These are phyloP conservation scores for Akabosia matsudoensis DNA, from an alignment of 1,140 invertebrate species.

Conservation along the genomic window DNA sequence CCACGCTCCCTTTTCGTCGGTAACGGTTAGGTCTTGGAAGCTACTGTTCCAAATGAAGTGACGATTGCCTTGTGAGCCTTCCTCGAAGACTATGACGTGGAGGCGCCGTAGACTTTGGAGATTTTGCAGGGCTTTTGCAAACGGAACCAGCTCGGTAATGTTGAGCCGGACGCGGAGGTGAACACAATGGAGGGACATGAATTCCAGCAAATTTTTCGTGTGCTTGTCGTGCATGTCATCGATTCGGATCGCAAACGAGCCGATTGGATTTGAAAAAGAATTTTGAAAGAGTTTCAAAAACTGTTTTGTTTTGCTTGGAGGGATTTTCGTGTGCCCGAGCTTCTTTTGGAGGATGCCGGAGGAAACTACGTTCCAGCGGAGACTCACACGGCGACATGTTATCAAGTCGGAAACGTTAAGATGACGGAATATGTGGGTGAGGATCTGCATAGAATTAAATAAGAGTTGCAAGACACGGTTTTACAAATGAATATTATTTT, in stretches of 20 bases:
- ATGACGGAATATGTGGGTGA: not conserved
- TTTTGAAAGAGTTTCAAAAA: not conserved
- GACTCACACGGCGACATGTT: not conserved
- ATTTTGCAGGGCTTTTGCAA: not conserved
- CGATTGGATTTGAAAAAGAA: not conserved
- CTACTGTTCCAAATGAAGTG: not conserved
- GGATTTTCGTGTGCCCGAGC: not conserved
- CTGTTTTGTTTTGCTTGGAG: not conserved
- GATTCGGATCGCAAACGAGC: slow-evolving; percentile 4
- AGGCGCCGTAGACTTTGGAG: not conserved
- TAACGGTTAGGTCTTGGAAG: not conserved
- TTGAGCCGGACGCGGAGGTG: not conserved
- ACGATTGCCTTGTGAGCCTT: not conserved
- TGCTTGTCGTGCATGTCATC: not conserved
- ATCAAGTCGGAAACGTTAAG: not conserved
- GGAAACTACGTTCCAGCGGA: slow-evolving; percentile 11
- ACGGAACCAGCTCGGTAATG: not conserved
- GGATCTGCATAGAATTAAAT: not conserved
- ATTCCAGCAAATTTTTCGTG: not conserved
- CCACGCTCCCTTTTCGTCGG: not conserved
- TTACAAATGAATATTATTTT: not conserved
- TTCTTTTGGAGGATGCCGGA: not conserved
- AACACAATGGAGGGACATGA: not conserved
- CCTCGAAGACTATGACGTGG: not conserved
- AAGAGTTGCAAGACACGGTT: not conserved